Percentiles rank a stretch among this genome's conserved stretches.
Evolutionary conservation across 2,888 invertebrate species (phyloP).

Genomic region (Drosophila suboccidentalis): DNA sequence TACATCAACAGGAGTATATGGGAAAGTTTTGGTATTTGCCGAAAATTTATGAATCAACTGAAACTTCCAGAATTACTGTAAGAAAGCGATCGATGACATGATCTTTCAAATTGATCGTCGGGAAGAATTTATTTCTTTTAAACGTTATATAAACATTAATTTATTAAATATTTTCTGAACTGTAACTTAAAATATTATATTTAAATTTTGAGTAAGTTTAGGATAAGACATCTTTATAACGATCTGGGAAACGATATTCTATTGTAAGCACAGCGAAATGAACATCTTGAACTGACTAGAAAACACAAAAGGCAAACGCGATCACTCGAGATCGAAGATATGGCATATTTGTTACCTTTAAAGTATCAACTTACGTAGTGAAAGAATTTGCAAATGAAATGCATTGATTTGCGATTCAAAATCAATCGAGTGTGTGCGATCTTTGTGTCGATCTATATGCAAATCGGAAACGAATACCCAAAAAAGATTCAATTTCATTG

Average conservation of each 20-base stretch:
- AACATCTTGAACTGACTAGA: constrained; percentile 37
- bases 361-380: constrained; percentile 67
- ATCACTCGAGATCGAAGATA: constrained; percentile 52
- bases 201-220: not conserved
- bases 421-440: constrained; percentile 75
- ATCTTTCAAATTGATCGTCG: not conserved
- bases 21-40: not conserved
- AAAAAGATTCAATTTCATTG: constrained; percentile 70
- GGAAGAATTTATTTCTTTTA: not conserved
- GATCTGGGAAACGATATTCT: constrained; percentile 2
- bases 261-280: constrained; percentile 31
- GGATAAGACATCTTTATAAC: not conserved
- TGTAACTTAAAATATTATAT: not conserved
- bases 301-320: constrained; percentile 40
- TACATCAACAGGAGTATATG: not conserved
- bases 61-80: not conserved
- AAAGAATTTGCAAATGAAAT: constrained; percentile 53
- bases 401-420: constrained; percentile 74
- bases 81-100: not conserved
- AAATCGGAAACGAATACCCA: constrained; percentile 49
- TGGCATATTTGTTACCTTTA: constrained; percentile 27
- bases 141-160: not conserved
- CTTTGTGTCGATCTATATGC: constrained; percentile 53
- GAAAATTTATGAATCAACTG: not conserved
- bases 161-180: too few species aligned